A percentile compares a stretch with the other conserved stretches of the same genome.
Evolutionary conservation across 2,888 invertebrate species (phyloP).

Genomic region (Cryptus armator): DNA sequence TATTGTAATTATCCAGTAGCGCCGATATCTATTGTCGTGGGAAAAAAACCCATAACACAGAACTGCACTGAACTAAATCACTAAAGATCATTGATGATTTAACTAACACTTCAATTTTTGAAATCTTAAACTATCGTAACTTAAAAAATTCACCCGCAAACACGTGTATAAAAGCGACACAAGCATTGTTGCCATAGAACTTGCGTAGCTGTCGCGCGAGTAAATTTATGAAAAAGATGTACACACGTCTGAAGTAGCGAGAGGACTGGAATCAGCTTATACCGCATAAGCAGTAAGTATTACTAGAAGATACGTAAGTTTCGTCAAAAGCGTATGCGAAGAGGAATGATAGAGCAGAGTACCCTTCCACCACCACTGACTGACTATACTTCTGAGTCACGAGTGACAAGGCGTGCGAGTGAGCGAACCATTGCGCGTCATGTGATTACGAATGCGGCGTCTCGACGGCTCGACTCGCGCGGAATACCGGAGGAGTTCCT

Average conservation of each 20-base stretch:
- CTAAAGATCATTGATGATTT: background rate
- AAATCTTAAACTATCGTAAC: background rate
- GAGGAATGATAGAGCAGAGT: slow-evolving; percentile 53
- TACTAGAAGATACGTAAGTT: slow-evolving; percentile 46
- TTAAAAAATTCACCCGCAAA: background rate
- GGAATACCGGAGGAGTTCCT: slow-evolving; percentile 57
- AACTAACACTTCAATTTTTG: background rate
- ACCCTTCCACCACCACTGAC: slow-evolving; percentile 66
- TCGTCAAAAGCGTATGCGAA: slow-evolving; percentile 54
- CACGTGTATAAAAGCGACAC: background rate
- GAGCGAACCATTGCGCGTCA: slow-evolving; percentile 70
- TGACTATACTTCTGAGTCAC: slow-evolving; percentile 72
- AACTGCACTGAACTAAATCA: background rate
- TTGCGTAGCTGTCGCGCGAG: too few species aligned
- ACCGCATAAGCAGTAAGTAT: slow-evolving; percentile 43
- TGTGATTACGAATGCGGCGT: slow-evolving; percentile 75
- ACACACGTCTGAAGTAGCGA: background rate
- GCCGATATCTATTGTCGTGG: background rate
- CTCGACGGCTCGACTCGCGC: slow-evolving; percentile 63
- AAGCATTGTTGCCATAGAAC: background rate
- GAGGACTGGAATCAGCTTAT: slow-evolving; percentile 32
- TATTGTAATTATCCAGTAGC: background rate
- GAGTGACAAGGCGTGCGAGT: slow-evolving; percentile 72
- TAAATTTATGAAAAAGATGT: background rate
- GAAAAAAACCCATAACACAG: background rate